Percentiles rank a stretch among this genome's conserved stretches.
phyloP scores from a whole-genome alignment of 2,797 vertebrate genomes.

The Smutsia gigantea region DNA sequence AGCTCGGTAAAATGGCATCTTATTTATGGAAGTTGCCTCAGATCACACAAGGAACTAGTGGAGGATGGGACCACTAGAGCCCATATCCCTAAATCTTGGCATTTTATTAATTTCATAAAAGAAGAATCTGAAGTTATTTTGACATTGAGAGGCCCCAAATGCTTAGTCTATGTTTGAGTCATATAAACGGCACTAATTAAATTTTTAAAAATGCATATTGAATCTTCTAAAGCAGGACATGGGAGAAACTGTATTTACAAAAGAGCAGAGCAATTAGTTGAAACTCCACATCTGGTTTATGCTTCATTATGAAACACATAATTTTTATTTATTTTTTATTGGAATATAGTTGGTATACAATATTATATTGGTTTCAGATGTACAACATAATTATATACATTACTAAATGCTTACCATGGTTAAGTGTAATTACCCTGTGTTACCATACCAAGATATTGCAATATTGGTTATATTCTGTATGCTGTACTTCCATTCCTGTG shows the following conservation, averaged over 20 bases:
- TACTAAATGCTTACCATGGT: too few relatives aligned
- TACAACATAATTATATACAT: too few relatives aligned
- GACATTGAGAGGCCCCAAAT: not conserved
- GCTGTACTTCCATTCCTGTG: too few relatives aligned
- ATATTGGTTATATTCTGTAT: too few relatives aligned
- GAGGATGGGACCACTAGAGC: not conserved
- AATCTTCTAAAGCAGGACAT: not conserved
- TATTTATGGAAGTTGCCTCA: not conserved
- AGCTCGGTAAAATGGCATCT: not conserved
- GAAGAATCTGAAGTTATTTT: not conserved
- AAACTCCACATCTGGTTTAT: not conserved
- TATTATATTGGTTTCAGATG: too few relatives aligned
- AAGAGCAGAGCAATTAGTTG: not conserved
- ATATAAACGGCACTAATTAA: not conserved
- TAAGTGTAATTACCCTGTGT: too few relatives aligned
- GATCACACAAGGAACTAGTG: not conserved
- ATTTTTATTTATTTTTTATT: too few relatives aligned
- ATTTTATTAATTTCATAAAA: not conserved
- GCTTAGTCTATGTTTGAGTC: not conserved
- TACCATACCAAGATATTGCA: too few relatives aligned
- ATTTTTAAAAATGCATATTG: not conserved
- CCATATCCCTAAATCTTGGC: not conserved
- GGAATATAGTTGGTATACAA: too few relatives aligned
- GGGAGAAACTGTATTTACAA: not conserved
- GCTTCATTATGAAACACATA: not conserved